Evolutionary conservation across 2,888 invertebrate genomes (phyloP).

Genomic region (Andrena praecox): DNA sequence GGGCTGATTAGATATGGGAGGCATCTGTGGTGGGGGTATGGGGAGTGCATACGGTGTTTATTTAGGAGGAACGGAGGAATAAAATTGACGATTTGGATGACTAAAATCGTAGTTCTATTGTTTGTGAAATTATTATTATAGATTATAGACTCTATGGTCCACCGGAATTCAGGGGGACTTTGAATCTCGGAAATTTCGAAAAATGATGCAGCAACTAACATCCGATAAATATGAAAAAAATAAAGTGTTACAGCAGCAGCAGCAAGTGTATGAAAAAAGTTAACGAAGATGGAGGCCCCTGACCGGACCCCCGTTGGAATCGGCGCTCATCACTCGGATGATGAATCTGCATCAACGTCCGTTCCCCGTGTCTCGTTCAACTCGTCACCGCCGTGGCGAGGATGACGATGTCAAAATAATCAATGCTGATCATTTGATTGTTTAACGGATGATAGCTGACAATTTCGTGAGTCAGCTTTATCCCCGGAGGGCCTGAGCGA

Average conservation of each 20-base stretch:
- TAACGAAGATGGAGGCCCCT: neutral
- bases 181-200: too few species aligned
- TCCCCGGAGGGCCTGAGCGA: slow-evolving; percentile 14
- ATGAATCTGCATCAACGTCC: neutral
- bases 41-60: neutral
- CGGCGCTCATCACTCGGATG: neutral
- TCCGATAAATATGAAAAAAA: neutral
- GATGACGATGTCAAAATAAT: slow-evolving; percentile 40
- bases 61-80: neutral
- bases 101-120: too few species aligned
- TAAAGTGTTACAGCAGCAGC: neutral
- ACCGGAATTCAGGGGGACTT: too few species aligned
- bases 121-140: too few species aligned
- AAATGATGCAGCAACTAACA: neutral
- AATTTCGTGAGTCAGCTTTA: slow-evolving; percentile 57
- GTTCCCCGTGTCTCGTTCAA: neutral
- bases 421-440: slow-evolving; percentile 56
- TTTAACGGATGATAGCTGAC: slow-evolving; percentile 63
- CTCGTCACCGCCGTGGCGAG: neutral
- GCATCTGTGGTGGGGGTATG: neutral
- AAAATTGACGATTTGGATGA: too few species aligned
- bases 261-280: neutral
- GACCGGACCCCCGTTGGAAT: neutral
- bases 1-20: too few species aligned
- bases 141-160: too few species aligned